phyloP scores from a whole-genome alignment of 2,888 invertebrate genomes.

The Sminthurides aquaticus region DNA sequence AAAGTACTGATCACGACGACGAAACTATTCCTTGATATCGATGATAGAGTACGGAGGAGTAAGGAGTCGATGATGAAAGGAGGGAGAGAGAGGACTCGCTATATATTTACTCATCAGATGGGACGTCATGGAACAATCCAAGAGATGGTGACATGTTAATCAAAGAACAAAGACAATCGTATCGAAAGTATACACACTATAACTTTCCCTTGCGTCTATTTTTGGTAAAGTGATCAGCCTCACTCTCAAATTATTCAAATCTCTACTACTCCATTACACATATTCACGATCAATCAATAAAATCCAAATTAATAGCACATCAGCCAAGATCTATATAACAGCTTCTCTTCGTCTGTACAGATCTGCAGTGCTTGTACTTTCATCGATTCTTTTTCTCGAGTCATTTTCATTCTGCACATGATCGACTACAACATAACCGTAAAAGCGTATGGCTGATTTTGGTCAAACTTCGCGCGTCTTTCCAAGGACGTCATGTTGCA shows the following conservation, averaged over 20 bases:
- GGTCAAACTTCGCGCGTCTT: no score
- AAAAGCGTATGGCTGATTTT: no score
- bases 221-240: background rate
- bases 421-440: no score
- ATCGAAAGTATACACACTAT: background rate
- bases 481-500: no score
- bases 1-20: no score
- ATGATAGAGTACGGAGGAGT: no score
- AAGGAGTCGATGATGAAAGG: no score
- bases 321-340: background rate
- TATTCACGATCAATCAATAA: slow-evolving; percentile 1
- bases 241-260: background rate
- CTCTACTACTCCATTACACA: background rate
- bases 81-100: background rate
- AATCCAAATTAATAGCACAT: background rate
- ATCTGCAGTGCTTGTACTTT: background rate
- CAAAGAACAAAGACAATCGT: slow-evolving; percentile 5
- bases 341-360: background rate
- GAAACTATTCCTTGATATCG: no score
- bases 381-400: background rate
- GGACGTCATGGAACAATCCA: background rate
- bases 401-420: no score
- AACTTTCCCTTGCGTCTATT: slow-evolving; percentile 6
- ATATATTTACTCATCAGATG: background rate
- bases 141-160: slow-evolving; percentile 3